Evolutionary conservation across 2,888 invertebrate species (phyloP), one percentile per base, ranked within the genome.

Genomic region (Idaea dimidiata): DNA sequence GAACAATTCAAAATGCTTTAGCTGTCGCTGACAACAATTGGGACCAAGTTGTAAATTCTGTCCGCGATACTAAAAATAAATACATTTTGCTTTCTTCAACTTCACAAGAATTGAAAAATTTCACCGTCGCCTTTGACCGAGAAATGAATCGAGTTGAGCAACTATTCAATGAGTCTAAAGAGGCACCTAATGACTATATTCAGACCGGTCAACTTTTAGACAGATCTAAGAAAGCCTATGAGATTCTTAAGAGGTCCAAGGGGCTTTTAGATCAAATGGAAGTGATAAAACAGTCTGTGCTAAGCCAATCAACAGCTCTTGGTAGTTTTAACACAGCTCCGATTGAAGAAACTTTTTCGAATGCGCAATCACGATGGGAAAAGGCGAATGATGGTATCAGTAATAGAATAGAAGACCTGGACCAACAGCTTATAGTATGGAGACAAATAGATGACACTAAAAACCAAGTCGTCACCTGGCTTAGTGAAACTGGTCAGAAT

Each of bases 351-450:
- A 94, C 95, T 54, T 87, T 96, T 64, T 87, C 94, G 60, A 89
- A 93, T 61, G 93, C 95, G 0, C 95, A 95, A 67, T 93, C 94
- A 24, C 93, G 93, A 17, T 97, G 96, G 94, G 95, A 96, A 66
- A 94, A 95, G 69, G 92, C 94, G 0, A 95, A 96, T 73, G 95
- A 96, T 67, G 94, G 94, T 59, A 94, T 96, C 4, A 93, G 95
- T 6, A 96, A 95, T 71, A 94, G 95, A 71, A 95, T 95, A 18
- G 97, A 97, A 82, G 95, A 95, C 61, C 94, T 96, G 59, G 98
- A 99, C 87, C 96, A 97, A 0, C 97, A 98, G 85, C 93, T 96
- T 0, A 95, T 97, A n/a, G 96, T 98, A 61, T 98, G 98, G 98
- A 96, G 97, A 76, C 97, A 98, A 83, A 96, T 99, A 53, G 96